Base-by-base conservation (phyloP, 2,113 vertebrate species). In the Columba livia region DNA sequence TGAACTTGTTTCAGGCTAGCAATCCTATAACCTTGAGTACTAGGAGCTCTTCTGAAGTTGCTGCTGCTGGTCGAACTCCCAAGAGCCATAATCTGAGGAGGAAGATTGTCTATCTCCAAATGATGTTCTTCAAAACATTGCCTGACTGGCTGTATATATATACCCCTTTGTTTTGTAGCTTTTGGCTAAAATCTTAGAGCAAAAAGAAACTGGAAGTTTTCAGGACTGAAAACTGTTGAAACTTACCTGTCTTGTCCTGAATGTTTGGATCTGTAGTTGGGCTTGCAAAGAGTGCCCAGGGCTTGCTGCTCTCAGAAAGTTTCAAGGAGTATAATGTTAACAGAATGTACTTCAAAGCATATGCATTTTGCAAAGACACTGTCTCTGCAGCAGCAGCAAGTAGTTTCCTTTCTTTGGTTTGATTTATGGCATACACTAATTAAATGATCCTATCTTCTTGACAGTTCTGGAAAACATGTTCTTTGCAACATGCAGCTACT, bases 331-430 rank as follows among this genome's bases (percentile, higher is more conserved):
- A 5, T 71, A 78, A 29, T 64, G 42, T 85, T 93, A 56, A 47
- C 31, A 75, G 57, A 66, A 48, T 15, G 21, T 36, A 20, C 32
- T 81, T 89, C 58, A 84, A 90, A 88, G 84, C 2, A 0, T 29
- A 4, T 47, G 58, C 54, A 38, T 82, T 51, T 56, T 86, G 60
- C 64, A 81, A 28, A 88, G 75, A 40, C 53, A 31, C 18, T 73
- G 50, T 50, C 28, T 80, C 24, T 84, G 84, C 84, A 94, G 72
- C 92, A 94, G 72, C 92, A 94, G 51, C 80, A 73, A 80, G 77
- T 82, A 6, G 18, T 77, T 95, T 85, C n/a, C 56, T 84, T 84
- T 84, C 77, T 70, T 74, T 79, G 51, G 24, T 92, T 64, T 86
- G 80, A 75, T 89, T 95, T 84, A 80, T 90, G 53, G 10, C 53